Base-by-base conservation (phyloP, 2,797 vertebrate genomes). In the Sebastes alutus region DNA sequence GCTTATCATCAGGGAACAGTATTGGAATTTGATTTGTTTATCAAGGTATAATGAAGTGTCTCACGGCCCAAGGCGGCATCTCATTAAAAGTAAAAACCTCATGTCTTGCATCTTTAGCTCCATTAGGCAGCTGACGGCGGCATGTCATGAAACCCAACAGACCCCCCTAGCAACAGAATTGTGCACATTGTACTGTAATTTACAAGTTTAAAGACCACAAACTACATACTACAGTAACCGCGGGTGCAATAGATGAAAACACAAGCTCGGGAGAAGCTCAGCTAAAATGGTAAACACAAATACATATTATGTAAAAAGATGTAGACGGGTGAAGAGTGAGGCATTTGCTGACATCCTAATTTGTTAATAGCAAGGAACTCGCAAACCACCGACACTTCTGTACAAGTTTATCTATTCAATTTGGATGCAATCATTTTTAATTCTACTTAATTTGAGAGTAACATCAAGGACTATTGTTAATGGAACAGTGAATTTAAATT, bases 11-110 rank as follows among this genome's bases (percentile, higher is more conserved):
- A 69, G 75, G 42, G 74, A 82, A 58, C 64, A 72, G 55, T 7
- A 56, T 77, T 66, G 35, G 32, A 61, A 65, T 82, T 70, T 32
- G 27, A 85, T 80, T 87, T 86, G 61, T 81, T 81, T 78, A 78
- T 80, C 30, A 52, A 80, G 42, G 74, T 64, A 67, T 78, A 87
- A 85, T 83, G 42, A 83, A 84, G 49, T 68, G 61, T 80, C 42
- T 81, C 72, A 27, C n/a, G 0, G 66, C 66, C 52, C 59, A 55
- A 72, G 54, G 72, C 75, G 35, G 73, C 23, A 12, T 64, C 72
- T 78, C 25, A 76, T 86, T 22, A 52, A 23, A 70, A 35, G 54
- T 77, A 20, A 80, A 67, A 76, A 71, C 42, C 12, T n/a, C 61
- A 69, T 59, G 61, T 74, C 74, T 81, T 67, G 65, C 68, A 20